These are phyloP conservation scores for cattle (Bos taurus) DNA, from an alignment of 2,113 vertebrate species.

Conservation along the genomic window ARS-UCD2.0 NC_037328.1:8670501-8671000, in stretches of 20 bases:
- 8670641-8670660: not conserved
- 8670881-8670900: not conserved
- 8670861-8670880: slow-evolving; percentile 46
- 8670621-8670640: not conserved
- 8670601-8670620: not conserved
- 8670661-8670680: not conserved
- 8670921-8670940: slow-evolving; percentile 40
- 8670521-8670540: not conserved
- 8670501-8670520: not conserved
- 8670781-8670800: slow-evolving; percentile 36
- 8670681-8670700: not conserved
- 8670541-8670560: not conserved
- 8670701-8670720: not conserved
- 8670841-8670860: slow-evolving; percentile 11
- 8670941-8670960: not conserved
- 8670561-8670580: not conserved
- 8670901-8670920: slow-evolving; percentile 1
- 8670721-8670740: not conserved
- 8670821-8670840: not conserved
- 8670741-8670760: not conserved
- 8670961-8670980: not conserved
- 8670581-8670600: not conserved
- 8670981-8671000: not conserved
- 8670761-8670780: not conserved
- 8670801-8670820: slow-evolving; percentile 2